Conservation (phyloP, 2,888 invertebrate species). For the Diloba caeruleocephala region DNA sequence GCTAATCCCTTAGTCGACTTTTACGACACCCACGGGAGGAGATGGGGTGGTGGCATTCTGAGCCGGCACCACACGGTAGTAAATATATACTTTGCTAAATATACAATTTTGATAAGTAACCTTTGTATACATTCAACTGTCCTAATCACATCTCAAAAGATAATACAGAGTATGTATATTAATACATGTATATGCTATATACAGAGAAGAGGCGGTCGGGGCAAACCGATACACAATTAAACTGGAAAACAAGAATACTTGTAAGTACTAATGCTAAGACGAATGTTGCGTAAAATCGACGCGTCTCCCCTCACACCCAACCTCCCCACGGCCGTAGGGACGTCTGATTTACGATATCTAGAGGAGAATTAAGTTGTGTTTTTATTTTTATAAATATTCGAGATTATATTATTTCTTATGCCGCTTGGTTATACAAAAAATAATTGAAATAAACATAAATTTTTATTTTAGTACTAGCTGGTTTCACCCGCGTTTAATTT, state of each 20-base stretch:
- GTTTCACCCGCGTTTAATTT: no score
- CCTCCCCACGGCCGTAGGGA: constrained; percentile 71
- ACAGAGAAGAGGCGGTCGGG: constrained; percentile 60
- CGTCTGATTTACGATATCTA: constrained; percentile 84
- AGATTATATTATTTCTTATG: constrained; percentile 23
- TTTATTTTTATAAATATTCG: constrained; percentile 66
- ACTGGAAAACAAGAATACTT: constrained; percentile 84
- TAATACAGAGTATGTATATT: constrained; percentile 4
- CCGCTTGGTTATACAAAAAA: neutral
- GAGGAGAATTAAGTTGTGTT: constrained; percentile 69
- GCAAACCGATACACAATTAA: constrained; percentile 87
- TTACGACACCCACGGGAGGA: no score
- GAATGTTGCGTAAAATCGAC: constrained; percentile 89
- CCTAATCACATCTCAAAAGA: constrained; percentile 5
- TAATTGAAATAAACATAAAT: neutral
- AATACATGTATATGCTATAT: constrained; percentile 15
- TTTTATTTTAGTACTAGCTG: no score
- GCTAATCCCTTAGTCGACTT: no score
- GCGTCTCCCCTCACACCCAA: constrained; percentile 65
- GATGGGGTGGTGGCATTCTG: no score
- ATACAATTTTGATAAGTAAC: no score
- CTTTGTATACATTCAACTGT: no score
- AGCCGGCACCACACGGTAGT: no score
- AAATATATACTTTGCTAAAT: no score
- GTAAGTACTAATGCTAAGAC: constrained; percentile 87